Base-by-base conservation (phyloP, 2,113 vertebrate species). In the Dolichallabes microphthalmus region DNA sequence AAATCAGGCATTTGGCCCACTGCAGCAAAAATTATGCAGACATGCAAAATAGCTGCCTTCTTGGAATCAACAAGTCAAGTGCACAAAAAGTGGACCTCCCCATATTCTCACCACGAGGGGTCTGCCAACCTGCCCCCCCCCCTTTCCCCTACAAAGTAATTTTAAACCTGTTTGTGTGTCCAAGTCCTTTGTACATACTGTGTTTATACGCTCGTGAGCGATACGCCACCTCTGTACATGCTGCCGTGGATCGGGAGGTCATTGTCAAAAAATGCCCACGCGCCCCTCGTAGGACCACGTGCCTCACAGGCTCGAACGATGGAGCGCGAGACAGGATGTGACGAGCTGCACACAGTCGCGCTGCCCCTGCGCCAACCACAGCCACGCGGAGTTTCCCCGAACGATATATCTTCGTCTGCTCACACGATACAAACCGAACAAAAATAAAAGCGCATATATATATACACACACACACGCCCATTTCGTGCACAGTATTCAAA, bases 261-360 rank as follows among this genome's bases (percentile, higher is more conserved):
- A 13, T 86, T 78, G 1, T 90, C 88, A 8, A 88, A 13, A 13
- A 1, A 60, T 75, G 0, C 91, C 93, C 0, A 86, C 88, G 0
- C 80, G 77, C 7, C 95, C 95, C 0, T 93, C 91, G 30, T 96
- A 96, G 27, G 93, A 92, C 95, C 95, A 96, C 84, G 94, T 96
- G 10, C 95, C 95, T 0, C 95, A 95, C 10, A 96, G 52, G 1
- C 1, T 89, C 89, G 68, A 95, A 96, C 61, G 2, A 6, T 10
- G 88, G 55, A 0, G 86, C 89, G 0, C 88, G 88, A 27, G 93
- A 87, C 82, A 95, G 90, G 50, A 96, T 79, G 89, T 96, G 94
- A 11, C 90, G 91, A 0, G 95, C 95, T 0, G 90, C 93, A 20
- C 96, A 96, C 10, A 96, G 94, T 0, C 95, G 95, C 0, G 95